Percentiles rank a stretch among this genome's conserved stretches.
Conservation (phyloP, 2,113 vertebrate genomes). For the Hirundichthys speculiger region DNA sequence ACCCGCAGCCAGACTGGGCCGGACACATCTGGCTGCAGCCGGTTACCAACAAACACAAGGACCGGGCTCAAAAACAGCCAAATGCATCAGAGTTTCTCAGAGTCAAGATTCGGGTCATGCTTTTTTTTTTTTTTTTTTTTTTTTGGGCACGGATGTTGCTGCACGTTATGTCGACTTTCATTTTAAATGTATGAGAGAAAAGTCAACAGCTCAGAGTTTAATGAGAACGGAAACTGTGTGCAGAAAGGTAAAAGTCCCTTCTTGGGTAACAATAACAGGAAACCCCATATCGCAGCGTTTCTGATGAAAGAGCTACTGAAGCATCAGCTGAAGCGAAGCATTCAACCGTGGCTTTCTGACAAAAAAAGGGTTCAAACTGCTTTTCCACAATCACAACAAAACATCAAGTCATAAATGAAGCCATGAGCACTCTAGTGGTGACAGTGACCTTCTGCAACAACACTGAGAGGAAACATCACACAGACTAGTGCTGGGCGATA, state of each 20-base stretch:
- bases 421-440: conserved; percentile 17
- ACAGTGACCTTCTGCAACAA: conserved; percentile 3
- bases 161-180: no score
- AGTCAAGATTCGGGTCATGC: no score
- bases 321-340: neutral
- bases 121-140: no score
- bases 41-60: conserved; percentile 6
- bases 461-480: neutral
- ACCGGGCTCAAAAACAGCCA: no score
- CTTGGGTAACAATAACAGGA: neutral
- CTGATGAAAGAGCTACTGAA: neutral
- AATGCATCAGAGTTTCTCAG: no score
- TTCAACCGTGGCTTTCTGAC: no score
- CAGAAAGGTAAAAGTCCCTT: conserved; percentile 20
- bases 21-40: conserved; percentile 28
- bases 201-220: no score
- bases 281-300: neutral
- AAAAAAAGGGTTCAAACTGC: no score
- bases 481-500: no score
- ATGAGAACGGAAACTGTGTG: conserved; percentile 5
- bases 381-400: neutral
- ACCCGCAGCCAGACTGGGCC: neutral
- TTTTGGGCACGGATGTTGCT: no score
- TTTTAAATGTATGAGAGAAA: no score
- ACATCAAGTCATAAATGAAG: neutral